Evolutionary conservation across 2,113 vertebrate species (phyloP).

Genomic region (Antennarius striatus): DNA sequence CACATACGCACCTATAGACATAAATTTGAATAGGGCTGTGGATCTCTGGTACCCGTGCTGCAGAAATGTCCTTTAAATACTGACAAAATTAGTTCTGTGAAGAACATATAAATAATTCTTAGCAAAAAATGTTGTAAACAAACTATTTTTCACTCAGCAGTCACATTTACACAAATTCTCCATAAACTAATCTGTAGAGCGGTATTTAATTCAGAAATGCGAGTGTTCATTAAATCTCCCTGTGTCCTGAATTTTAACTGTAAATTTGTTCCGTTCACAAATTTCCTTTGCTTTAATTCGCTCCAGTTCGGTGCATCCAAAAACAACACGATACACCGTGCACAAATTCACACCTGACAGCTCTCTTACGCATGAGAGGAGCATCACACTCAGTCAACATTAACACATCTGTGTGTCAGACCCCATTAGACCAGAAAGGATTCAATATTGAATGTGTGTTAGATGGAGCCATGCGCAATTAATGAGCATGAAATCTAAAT

Average conservation of each 20-base stretch:
- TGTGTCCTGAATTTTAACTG: too few species aligned
- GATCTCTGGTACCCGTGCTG: neutral
- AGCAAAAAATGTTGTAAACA: too few species aligned
- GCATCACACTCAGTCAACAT: conserved; percentile 37
- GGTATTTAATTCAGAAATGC: too few species aligned
- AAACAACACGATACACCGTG: conserved; percentile 2
- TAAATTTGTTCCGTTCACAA: too few species aligned
- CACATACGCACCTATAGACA: conserved; percentile 7
- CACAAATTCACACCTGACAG: conserved; percentile 43
- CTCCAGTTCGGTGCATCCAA: too few species aligned
- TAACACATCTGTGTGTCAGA: conserved; percentile 30
- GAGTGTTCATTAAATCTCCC: too few species aligned
- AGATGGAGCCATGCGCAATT: neutral
- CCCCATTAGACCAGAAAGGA: conserved; percentile 3
- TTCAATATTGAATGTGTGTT: neutral
- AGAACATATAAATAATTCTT: too few species aligned
- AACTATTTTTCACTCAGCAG: too few species aligned
- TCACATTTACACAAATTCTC: too few species aligned
- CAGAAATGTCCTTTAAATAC: conserved; percentile 7
- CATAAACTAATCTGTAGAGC: too few species aligned
- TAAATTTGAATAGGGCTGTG: conserved; percentile 5
- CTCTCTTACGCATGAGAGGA: conserved; percentile 12
- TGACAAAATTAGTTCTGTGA: neutral
- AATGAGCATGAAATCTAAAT: conserved; percentile 3
- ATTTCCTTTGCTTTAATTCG: too few species aligned